Evolutionary conservation across 2,113 vertebrate species (phyloP).

Genomic region (Halichoerus grypus): DNA sequence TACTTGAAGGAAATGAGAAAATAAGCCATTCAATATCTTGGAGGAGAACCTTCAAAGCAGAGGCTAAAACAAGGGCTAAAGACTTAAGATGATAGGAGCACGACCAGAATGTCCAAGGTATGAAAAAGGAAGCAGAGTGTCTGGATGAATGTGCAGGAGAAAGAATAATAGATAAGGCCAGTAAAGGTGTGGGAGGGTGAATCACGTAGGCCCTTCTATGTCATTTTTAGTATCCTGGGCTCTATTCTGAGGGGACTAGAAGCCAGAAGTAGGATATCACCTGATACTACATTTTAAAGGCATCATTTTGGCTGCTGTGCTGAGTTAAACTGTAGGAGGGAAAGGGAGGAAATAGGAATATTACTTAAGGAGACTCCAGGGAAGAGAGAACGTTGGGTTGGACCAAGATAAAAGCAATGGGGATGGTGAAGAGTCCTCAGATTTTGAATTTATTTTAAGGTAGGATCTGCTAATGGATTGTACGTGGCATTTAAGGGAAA

Average conservation of each 20-base stretch:
- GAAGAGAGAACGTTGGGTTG: neutral
- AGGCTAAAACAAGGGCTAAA: neutral
- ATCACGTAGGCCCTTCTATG: accelerated
- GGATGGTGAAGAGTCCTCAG: neutral
- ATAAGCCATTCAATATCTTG: neutral
- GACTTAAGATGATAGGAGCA: neutral
- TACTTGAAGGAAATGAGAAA: neutral
- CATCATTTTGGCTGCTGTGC: neutral
- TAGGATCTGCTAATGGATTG: neutral
- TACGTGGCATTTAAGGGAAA: neutral
- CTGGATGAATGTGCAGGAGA: neutral
- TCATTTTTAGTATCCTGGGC: neutral
- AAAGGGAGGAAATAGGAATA: neutral
- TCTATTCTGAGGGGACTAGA: neutral
- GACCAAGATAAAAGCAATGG: neutral
- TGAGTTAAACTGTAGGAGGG: neutral
- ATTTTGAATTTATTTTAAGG: neutral
- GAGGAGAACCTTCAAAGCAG: neutral
- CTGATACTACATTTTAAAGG: neutral
- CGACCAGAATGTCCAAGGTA: neutral
- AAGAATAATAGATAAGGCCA: too few species aligned
- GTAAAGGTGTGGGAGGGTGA: neutral
- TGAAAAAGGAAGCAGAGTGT: neutral
- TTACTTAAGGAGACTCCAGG: neutral
- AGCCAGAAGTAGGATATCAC: neutral